Evolutionary conservation across 2,888 invertebrate genomes (phyloP).

Genomic region (Caradrina clavipalpis): DNA sequence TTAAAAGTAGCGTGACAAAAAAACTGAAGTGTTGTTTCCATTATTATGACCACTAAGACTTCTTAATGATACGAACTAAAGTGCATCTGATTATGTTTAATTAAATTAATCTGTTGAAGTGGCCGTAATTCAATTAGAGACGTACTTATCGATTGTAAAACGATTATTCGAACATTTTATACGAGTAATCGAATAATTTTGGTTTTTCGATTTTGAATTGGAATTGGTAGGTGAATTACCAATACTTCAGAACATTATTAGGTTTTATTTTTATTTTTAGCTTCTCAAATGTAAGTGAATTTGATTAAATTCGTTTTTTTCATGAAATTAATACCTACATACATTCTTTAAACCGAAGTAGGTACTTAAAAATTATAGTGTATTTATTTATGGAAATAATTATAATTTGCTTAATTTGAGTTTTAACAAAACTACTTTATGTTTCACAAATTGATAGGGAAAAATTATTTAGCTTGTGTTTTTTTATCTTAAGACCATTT

Average conservation of each 20-base stretch:
- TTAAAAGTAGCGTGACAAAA: constrained; percentile 26
- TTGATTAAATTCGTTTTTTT: no score
- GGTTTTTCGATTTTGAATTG: not conserved
- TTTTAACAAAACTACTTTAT: not conserved
- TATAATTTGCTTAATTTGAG: not conserved
- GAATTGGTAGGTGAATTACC: not conserved
- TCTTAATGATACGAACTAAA: constrained; percentile 29
- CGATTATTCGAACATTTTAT: constrained; percentile 40
- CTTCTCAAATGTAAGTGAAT: no score
- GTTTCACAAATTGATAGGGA: not conserved
- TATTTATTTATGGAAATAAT: not conserved
- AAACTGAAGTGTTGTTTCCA: constrained; percentile 15
- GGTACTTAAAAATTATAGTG: not conserved
- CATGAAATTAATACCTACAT: no score
- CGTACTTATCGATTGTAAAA: constrained; percentile 41
- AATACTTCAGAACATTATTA: no score
- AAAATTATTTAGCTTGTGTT: no score
- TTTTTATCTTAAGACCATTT: not conserved
- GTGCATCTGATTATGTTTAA: constrained; percentile 48
- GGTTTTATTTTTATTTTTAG: no score
- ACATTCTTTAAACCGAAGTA: no score
- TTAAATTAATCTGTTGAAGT: constrained; percentile 54
- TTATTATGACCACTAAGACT: constrained; percentile 25
- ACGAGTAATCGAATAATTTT: constrained; percentile 16
- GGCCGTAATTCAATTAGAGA: constrained; percentile 50